Conservation (phyloP, 2,113 vertebrate species). For the Bagarius yarrelli region DNA sequence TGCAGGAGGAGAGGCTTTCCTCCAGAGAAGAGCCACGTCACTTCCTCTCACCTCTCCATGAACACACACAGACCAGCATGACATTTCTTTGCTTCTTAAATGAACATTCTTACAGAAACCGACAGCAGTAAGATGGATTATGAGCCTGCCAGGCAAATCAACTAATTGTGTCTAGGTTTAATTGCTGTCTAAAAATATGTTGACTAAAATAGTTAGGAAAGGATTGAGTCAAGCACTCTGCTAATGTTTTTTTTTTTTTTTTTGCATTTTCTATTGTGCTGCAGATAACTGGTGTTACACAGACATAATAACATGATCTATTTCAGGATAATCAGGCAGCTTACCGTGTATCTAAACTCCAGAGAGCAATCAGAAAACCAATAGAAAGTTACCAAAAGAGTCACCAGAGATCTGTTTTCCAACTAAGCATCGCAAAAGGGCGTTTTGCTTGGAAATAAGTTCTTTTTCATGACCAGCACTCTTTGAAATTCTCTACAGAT, state of each 20-base stretch:
- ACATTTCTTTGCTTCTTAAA: slow-evolving; percentile 37
- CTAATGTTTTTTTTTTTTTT: slow-evolving; percentile 13
- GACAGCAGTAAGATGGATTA: slow-evolving; percentile 30
- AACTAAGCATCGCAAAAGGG: slow-evolving; percentile 59
- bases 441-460: slow-evolving; percentile 35
- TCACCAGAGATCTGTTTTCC: slow-evolving; percentile 63
- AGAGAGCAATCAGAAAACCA: slow-evolving; percentile 64
- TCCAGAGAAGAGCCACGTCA: slow-evolving; percentile 59
- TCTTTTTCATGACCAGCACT: slow-evolving; percentile 27
- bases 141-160: slow-evolving; percentile 8
- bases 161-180: slow-evolving; percentile 25
- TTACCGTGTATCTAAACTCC: slow-evolving; percentile 58
- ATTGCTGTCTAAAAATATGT: slow-evolving; percentile 43
- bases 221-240: slow-evolving; percentile 49
- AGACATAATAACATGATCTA: slow-evolving; percentile 65
- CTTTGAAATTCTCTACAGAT: slow-evolving; percentile 3
- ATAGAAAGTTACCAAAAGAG: slow-evolving; percentile 66
- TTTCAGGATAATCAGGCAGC: slow-evolving; percentile 67
- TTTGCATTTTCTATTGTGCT: slow-evolving; percentile 46
- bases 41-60: slow-evolving; percentile 58
- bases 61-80: slow-evolving; percentile 46
- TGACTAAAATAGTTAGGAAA: slow-evolving; percentile 28
- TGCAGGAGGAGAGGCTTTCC: slow-evolving; percentile 53
- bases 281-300: slow-evolving; percentile 54
- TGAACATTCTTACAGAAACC: neutral